Base-by-base conservation (phyloP, 2,888 invertebrate genomes). In the Lagria hirta region DNA sequence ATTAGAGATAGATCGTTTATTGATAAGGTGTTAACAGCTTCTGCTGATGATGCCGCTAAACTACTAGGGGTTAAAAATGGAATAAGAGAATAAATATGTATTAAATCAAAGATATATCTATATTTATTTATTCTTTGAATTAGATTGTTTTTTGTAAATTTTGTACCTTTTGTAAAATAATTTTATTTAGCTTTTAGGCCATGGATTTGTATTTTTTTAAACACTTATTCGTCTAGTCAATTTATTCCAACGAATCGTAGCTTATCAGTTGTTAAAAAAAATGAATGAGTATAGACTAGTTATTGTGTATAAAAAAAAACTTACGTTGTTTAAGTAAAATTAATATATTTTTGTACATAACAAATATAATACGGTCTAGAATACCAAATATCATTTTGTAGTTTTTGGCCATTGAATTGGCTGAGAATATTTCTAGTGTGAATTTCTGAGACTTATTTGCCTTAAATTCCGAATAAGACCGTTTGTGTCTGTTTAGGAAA, bases 31-130 rank as follows among this genome's bases (percentile, higher is more conserved):
- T 78, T 94, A 17, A 80, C 85, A 2, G 88, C 89, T 14, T 84
- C 90, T 16, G 83, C 84, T 53, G 90, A 90, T 66, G 93, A 93
- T 13, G 93, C 93, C 1, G 88, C 90, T 66, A 79, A 93, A 51
- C 75, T 94, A 13, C 88, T 94, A 13, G 87, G 93, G 34, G 86
- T 88, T 49, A 86, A 83, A 49, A 74, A 71, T 52, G 71, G 73
- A 34, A 55, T 58, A 28, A 60, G 55, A 49, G 64, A 64, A 44
- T 65, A 57, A 48, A 42, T 27, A 10, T 35, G n/a, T n/a, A n/a
- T 37, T 29, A 32, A 4, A 24, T 20, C 2, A 10, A 11, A 12
- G 10, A 7, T 38, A 11, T 4, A n/a, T 10, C 21, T 29, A 28
- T 15, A 33, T 34, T 26, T 38, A 44, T 45, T 45, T 42, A 48